A percentile compares a stretch with the other conserved stretches of the same genome.
Evolutionary conservation across 2,113 vertebrate genomes (phyloP).

Genomic region (Edolisoma coerulescens): DNA sequence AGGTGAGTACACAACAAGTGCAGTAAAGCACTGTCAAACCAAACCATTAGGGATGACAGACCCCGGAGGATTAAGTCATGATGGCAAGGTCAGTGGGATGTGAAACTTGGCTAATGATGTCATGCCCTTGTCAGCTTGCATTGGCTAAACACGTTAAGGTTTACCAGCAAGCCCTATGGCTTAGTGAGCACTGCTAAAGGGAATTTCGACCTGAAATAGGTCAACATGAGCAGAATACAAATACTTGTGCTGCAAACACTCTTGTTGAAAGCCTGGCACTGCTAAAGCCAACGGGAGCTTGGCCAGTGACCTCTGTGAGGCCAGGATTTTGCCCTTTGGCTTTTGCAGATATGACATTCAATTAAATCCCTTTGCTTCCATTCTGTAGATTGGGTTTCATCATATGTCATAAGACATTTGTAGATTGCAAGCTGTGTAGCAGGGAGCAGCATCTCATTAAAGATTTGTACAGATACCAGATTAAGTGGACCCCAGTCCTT

Average conservation of each 20-base stretch:
- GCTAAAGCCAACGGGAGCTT: background rate
- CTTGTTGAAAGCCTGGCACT: background rate
- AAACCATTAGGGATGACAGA: background rate
- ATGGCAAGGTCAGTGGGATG: constrained; percentile 27
- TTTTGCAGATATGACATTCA: background rate
- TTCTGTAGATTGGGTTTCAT: background rate
- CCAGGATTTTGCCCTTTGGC: background rate
- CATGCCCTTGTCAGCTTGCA: constrained; percentile 51
- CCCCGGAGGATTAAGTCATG: background rate
- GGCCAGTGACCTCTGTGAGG: background rate
- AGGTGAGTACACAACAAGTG: background rate
- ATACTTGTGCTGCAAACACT: background rate
- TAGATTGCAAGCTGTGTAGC: background rate
- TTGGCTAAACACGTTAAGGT: background rate
- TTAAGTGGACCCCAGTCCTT: background rate
- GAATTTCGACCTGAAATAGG: constrained; percentile 39
- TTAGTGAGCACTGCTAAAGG: background rate
- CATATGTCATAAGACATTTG: background rate
- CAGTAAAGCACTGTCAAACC: background rate
- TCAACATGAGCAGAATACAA: background rate
- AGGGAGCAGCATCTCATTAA: background rate
- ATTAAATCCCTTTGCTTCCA: background rate
- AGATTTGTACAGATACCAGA: background rate
- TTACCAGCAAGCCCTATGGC: constrained; percentile 21
- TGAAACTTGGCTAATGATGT: constrained; percentile 56